Evolutionary conservation across 2,797 vertebrate species (phyloP), one percentile per base, ranked within the genome.

Genomic region (Bucorvus abyssinicus): DNA sequence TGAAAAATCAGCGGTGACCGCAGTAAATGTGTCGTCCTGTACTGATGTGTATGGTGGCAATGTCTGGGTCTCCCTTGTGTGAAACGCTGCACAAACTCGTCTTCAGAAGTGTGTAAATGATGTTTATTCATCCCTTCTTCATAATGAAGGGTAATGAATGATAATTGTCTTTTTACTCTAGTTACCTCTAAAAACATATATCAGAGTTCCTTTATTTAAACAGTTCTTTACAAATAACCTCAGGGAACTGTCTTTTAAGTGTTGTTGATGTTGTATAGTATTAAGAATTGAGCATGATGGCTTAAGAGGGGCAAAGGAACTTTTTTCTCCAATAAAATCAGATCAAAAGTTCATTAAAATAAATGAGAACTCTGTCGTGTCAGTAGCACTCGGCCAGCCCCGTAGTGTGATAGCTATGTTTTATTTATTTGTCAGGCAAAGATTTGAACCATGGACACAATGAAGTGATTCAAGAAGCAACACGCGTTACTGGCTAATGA

Each of bases 381-480:
- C 52, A 32, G 65, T 53, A 92, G 82, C 34, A 30, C 59, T 90
- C 8, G 2, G 45, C 32, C 32, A 56, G 44, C 78, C 63, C 59
- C 2, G 1, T 50, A 50, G 55, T 7, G 14, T 57, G 55, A 40
- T 77, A 52, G 74, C 76, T 90, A 26, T 60, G 95, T 78, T 78
- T 92, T 75, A 47, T 64, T 68, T 68, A 73, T 83, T 89, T 87
- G 44, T 93, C 75, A 67, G 49, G 77, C 83, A 61, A 40, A 90
- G 70, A 92, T 91, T 96, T 91, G 93, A 70, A 93, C 81, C 26
- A 2, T 12, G 89, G 81, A 55, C 70, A 94, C 84, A 96, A 89
- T 93, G 91, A 92, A 94, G 74, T 76, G 80, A 94, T 96, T 95
- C 89, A 97, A 96, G 90, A 92, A 92, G 38, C 2, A 0, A 68